Base-by-base conservation (phyloP, 2,113 vertebrate genomes). In the Prinia subflava region DNA sequence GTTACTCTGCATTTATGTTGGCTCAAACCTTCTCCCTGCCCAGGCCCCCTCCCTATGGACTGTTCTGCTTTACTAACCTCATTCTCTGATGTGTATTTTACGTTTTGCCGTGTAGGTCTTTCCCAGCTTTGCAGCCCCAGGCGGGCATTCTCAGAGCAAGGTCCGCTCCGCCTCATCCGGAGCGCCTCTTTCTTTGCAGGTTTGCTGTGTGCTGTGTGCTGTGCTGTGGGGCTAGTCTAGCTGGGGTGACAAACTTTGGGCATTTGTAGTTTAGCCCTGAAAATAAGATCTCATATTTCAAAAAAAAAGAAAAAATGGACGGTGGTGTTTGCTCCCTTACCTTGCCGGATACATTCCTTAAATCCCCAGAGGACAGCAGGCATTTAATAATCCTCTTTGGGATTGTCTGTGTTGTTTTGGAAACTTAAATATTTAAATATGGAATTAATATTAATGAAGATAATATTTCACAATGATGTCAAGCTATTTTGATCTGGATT, bases 141-240 rank as follows among this genome's bases (percentile, higher is more conserved):
- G 95, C 98, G 99, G 98, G 99, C 99, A 93, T 99, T 99, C 98
- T 99, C 99, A 98, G 99, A 99, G 97, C 99, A 99, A 98, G 99
- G 99, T 98, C 99, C 99, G 96, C 99, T 99, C 98, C 99, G 99
- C 96, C 99, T 99, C 98, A 99, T 99, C 99, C 99, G 99, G 99
- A 99, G 99, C 95, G 99, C 99, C 97, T 99, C 99, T 99, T 99
- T 99, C 99, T 99, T 99, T 99, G 99, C 99, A 99, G 99, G 99
- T 99, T 99, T 99, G 99, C 99, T 35, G 94, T 98, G 97, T 98
- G 98, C 98, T 97, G 97, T 98, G 98, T 98, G 98, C 98, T 97
- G 97, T 98, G 97, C 97, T 96, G 97, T 97, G 98, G 98, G 98
- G 95, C 97, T 98, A 98, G 97, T 97, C 92, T 98, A 98, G 98